These are phyloP conservation scores for Argyrosomus japonicus DNA, from an alignment of 2,113 vertebrate species.

Conservation along the genomic window DNA sequence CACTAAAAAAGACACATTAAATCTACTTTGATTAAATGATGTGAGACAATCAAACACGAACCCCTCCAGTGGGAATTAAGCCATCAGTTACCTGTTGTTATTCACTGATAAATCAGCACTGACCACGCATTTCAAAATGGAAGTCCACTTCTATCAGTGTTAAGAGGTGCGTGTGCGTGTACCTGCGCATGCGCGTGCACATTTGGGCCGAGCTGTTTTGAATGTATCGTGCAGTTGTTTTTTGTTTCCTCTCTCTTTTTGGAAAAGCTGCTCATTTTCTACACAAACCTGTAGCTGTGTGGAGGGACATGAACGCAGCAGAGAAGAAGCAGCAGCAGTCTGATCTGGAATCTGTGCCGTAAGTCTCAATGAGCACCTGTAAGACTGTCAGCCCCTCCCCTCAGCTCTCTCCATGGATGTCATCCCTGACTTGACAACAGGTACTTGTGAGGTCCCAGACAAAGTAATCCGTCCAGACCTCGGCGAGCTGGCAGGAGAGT, in stretches of 20 bases:
- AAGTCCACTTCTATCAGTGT: not conserved
- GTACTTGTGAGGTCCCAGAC: conserved; percentile 56
- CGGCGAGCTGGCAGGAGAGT: conserved; percentile 71
- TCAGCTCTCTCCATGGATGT: conserved; percentile 45
- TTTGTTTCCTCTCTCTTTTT: too few species aligned
- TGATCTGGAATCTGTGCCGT: not conserved
- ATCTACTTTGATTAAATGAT: not conserved
- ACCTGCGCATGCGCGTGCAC: not conserved
- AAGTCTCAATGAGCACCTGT: conserved; percentile 46
- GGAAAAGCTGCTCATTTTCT: not conserved
- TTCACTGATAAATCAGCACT: not conserved
- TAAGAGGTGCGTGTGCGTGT: too few species aligned
- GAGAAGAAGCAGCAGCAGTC: not conserved
- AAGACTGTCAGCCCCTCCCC: conserved; percentile 27
- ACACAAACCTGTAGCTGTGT: not conserved
- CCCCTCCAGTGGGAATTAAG: too few species aligned
- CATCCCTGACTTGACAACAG: conserved; percentile 68
- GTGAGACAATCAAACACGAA: not conserved
- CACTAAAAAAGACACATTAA: not conserved
- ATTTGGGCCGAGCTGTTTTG: not conserved
- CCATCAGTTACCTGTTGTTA: not conserved
- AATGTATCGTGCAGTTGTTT: not conserved
- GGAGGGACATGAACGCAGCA: not conserved
- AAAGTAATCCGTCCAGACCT: conserved; percentile 66
- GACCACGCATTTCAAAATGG: not conserved